Evolutionary conservation across 2,888 invertebrate genomes (phyloP).

Genomic region (Folsomia candida): DNA sequence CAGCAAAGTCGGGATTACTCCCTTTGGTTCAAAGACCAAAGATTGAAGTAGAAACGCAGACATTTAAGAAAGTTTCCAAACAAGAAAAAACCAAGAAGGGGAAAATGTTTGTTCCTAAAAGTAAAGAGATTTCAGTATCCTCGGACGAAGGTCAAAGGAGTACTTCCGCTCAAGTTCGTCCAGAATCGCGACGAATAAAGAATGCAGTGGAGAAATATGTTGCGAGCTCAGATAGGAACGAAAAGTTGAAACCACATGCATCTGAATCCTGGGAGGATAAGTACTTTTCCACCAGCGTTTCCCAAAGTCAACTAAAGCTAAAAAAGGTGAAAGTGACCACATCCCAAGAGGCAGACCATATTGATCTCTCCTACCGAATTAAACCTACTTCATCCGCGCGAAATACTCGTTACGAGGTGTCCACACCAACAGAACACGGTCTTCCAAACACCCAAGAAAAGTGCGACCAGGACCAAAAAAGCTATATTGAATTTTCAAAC

Average conservation of each 20-base stretch:
- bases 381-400: neutral
- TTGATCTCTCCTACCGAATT: neutral
- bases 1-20: no score
- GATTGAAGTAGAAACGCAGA: neutral
- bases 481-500: conserved; percentile 18
- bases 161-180: neutral
- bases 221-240: neutral
- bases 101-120: neutral
- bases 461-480: neutral
- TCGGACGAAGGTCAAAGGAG: neutral
- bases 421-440: neutral
- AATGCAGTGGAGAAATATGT: neutral
- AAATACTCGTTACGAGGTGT: neutral
- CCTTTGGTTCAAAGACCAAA: neutral
- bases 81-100: no score
- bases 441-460: neutral
- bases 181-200: neutral
- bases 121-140: neutral
- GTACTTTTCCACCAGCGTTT: neutral
- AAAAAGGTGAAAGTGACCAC: conserved; percentile 1
- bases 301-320: neutral
- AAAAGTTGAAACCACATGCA: neutral
- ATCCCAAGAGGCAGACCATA: neutral
- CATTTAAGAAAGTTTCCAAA: neutral
- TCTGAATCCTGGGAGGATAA: neutral